Percentiles rank a stretch among this genome's conserved stretches.
These are phyloP conservation scores for Pygocentrus nattereri DNA, from an alignment of 2,797 vertebrate species.

Conservation along the genomic window DNA sequence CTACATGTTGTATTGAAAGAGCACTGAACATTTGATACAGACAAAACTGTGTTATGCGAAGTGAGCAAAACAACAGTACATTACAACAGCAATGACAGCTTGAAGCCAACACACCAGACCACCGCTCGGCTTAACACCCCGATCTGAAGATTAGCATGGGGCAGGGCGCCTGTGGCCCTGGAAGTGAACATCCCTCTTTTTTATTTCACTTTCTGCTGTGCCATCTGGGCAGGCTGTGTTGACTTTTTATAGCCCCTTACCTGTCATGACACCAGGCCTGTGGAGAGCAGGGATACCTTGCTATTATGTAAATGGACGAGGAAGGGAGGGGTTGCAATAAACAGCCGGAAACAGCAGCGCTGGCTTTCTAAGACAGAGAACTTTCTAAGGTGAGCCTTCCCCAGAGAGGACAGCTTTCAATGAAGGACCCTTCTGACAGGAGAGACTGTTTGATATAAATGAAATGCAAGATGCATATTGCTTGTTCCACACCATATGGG, in stretches of 20 bases:
- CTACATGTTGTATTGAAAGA: no score
- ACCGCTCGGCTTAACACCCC: conserved; percentile 8
- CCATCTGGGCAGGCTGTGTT: conserved; percentile 65
- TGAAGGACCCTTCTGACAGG: conserved; percentile 38
- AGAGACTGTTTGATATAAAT: conserved; percentile 46
- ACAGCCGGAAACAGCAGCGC: conserved; percentile 17
- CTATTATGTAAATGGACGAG: conserved; percentile 68
- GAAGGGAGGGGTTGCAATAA: conserved; percentile 20
- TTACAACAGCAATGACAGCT: conserved; percentile 54
- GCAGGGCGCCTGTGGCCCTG: conserved; percentile 63
- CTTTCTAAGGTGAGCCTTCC: conserved; percentile 39
- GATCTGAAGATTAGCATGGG: conserved; percentile 28
- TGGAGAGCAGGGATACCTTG: conserved; percentile 61
- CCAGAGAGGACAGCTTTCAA: conserved; percentile 28
- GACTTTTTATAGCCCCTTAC: conserved; percentile 70
- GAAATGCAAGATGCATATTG: conserved; percentile 36
- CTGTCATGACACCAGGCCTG: conserved; percentile 61
- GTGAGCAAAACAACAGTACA: no score
- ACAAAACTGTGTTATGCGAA: neutral
- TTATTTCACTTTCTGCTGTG: conserved; percentile 68
- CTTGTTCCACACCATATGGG: conserved; percentile 41
- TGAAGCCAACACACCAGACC: neutral
- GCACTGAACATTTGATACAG: no score
- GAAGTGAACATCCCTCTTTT: conserved; percentile 66
- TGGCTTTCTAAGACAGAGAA: conserved; percentile 36